Base-by-base conservation (phyloP, 2,797 vertebrate genomes). In the Malurus leucopterus region DNA sequence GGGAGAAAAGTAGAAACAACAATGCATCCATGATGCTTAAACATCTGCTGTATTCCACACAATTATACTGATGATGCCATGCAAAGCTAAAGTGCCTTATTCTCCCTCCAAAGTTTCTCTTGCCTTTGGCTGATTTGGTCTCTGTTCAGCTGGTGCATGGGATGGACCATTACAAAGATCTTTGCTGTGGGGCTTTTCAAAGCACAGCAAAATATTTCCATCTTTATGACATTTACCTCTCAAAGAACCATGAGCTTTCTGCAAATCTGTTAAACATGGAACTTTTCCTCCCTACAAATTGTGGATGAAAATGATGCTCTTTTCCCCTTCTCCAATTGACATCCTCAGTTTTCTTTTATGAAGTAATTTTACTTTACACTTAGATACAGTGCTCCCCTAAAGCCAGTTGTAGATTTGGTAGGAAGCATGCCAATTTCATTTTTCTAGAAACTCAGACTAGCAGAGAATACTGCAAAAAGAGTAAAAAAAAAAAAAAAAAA, bases 51-150 rank as follows among this genome's bases (percentile, higher is more conserved):
- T 36, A 76, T 93, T 91, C 53, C 47, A 61, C 9, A 20, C 54
- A 86, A 65, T 95, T 91, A 68, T 72, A 91, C 64, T 63, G 87
- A 88, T 74, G 83, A 87, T 91, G 49, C 41, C 43, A 59, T 59
- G 17, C 49, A 90, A 93, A 88, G 34, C 49, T 44, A 13, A 83
- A 93, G 63, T 55, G 22, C 82, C 51, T 88, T 53, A 16, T 69
- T 93, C 85, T 90, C n/a, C 54, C 77, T 89, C 67, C 87, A 78
- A 93, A 78, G 11, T 84, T 86, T 74, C 14, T 32, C 55, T 95
- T 89, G 74, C 77, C 70, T 94, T 92, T 94, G 74, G 81, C 84
- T 91, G 57, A 73, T 93, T 64, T 74, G 70, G 38, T 93, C 51
- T 73, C 63, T 24, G 13, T 93, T 95, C 94, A 86, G 51, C 59